A percentile compares a stretch with the other conserved stretches of the same genome.
Evolutionary conservation across 1,140 invertebrate genomes (phyloP).

Genomic region (Drosophila saltans): DNA sequence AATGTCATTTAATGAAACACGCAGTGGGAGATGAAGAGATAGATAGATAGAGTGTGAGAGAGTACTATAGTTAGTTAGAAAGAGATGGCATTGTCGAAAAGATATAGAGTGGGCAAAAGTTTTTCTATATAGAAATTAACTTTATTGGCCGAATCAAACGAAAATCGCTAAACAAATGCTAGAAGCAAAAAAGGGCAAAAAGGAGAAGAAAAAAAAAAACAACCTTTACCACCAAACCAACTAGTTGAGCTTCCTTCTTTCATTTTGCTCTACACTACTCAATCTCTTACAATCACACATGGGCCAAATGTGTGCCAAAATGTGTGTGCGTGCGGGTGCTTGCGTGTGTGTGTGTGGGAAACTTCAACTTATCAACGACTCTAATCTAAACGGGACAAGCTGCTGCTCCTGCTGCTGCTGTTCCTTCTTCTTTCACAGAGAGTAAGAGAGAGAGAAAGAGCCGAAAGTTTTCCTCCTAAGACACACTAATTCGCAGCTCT

Average conservation of each 20-base stretch:
- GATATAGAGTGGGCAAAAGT: conserved; percentile 33
- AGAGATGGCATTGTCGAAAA: background rate
- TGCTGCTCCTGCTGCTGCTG: conserved; percentile 25
- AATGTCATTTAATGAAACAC: conserved; percentile 68
- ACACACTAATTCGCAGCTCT: conserved; percentile 69
- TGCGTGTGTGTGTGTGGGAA: conserved; percentile 39
- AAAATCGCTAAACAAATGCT: conserved; percentile 80
- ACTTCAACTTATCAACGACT: conserved; percentile 76
- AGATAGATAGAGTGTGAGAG: background rate
- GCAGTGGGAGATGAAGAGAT: conserved; percentile 1
- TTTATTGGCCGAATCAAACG: conserved; percentile 78
- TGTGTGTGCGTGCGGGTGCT: background rate
- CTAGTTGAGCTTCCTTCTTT: conserved; percentile 62
- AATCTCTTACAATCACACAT: conserved; percentile 19
- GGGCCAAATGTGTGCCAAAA: conserved; percentile 68
- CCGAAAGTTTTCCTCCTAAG: conserved; percentile 42
- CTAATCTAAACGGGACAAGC: conserved; percentile 74
- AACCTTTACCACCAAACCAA: conserved; percentile 67
- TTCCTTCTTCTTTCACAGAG: background rate
- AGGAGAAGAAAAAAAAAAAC: too few species aligned
- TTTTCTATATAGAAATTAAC: conserved; percentile 65
- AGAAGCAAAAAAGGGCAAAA: conserved; percentile 36
- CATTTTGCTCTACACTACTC: background rate
- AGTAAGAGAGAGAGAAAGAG: background rate
- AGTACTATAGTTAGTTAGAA: background rate